Percentiles rank a stretch among this genome's conserved stretches.
These are phyloP conservation scores for Toxostoma redivivum DNA, from an alignment of 2,113 vertebrate genomes.

Conservation along the genomic window DNA sequence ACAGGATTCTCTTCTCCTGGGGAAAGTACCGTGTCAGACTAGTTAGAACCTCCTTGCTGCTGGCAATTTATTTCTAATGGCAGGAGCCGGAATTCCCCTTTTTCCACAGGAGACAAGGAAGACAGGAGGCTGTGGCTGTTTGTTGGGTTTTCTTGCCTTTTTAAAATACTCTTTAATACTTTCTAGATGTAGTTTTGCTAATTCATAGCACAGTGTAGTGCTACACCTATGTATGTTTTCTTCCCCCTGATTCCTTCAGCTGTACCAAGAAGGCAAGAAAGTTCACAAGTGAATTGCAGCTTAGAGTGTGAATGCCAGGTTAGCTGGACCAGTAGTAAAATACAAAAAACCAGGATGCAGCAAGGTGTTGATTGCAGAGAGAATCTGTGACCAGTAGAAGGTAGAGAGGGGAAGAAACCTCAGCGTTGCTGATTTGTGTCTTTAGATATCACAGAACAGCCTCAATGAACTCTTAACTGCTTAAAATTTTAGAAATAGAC, in stretches of 20 bases:
- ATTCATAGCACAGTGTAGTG: not conserved
- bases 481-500: not conserved
- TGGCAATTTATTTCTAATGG: constrained; percentile 29
- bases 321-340: not conserved
- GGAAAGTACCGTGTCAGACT: constrained; percentile 61
- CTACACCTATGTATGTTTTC: not conserved
- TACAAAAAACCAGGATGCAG: not conserved
- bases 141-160: not conserved
- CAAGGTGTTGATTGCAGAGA: not conserved
- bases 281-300: not conserved
- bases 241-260: not conserved
- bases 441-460: not conserved
- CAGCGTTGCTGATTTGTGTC: not conserved
- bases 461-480: not conserved
- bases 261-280: not conserved
- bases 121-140: not conserved
- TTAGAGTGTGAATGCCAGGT: not conserved
- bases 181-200: not conserved
- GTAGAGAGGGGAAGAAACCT: not conserved
- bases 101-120: not conserved
- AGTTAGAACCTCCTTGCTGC: constrained; percentile 38
- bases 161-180: not conserved
- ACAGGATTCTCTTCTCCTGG: constrained; percentile 35
- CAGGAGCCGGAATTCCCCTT: constrained; percentile 52
- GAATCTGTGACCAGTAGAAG: not conserved